Conservation (phyloP, 2,797 vertebrate species). For the Artibeus jamaicensis region DNA sequence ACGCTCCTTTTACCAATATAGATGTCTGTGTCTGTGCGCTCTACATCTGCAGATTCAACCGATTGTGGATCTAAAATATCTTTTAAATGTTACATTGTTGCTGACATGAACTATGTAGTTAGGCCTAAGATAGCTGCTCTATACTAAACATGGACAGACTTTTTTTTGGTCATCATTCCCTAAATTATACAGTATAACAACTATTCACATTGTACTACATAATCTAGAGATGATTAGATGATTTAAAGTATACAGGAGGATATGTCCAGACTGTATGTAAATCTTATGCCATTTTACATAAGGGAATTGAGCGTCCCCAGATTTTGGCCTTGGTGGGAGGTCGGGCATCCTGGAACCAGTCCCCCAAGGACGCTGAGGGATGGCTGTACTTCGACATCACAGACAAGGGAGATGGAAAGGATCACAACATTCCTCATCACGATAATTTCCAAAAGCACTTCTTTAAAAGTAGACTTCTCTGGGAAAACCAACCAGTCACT, state of each 20-base stretch:
- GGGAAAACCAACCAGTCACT: background rate
- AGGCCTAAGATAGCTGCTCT: background rate
- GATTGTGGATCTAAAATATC: background rate
- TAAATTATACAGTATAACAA: background rate
- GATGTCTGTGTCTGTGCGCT: background rate
- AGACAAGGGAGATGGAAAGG: background rate
- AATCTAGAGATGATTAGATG: background rate
- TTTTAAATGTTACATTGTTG: background rate
- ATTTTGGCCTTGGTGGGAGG: background rate
- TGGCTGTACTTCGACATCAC: background rate
- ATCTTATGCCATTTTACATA: background rate
- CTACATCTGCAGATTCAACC: background rate
- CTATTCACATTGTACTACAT: background rate
- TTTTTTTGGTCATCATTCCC: background rate
- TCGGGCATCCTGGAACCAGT: background rate
- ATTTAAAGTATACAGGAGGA: background rate
- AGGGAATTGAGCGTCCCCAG: background rate
- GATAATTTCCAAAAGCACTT: slow-evolving; percentile 6
- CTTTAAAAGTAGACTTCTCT: slow-evolving; percentile 18
- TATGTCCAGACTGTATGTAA: background rate
- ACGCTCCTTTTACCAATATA: background rate
- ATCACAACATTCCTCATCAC: background rate
- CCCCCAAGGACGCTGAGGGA: background rate
- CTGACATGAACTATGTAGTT: background rate
- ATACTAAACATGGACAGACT: background rate